phyloP scores from a whole-genome alignment of 2,113 vertebrate genomes.

The Ctenodactylus gundi region DNA sequence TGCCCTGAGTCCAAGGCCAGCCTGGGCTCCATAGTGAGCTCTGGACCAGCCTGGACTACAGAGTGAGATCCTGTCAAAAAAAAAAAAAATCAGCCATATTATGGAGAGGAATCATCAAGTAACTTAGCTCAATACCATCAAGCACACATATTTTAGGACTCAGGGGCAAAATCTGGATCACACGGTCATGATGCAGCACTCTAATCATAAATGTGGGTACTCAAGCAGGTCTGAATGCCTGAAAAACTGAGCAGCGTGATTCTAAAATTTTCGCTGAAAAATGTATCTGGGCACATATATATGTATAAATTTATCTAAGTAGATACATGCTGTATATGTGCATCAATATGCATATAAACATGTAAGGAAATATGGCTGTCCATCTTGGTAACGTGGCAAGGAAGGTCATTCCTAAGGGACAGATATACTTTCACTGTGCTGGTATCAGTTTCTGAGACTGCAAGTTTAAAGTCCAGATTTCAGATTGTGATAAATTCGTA shows the following conservation, averaged over 20 bases:
- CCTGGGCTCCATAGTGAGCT: too few relatives aligned
- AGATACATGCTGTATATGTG: accelerated
- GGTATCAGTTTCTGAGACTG: not conserved
- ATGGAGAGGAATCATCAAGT: too few relatives aligned
- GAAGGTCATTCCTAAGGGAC: not conserved
- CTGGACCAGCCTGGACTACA: too few relatives aligned
- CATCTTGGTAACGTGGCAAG: not conserved
- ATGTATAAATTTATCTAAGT: accelerated
- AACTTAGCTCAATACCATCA: too few relatives aligned
- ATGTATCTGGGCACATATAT: too few relatives aligned
- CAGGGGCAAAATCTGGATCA: not conserved
- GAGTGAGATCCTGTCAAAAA: too few relatives aligned
- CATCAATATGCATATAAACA: too few relatives aligned
- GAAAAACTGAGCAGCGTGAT: not conserved
- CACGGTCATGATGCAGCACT: not conserved
- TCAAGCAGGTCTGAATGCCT: not conserved
- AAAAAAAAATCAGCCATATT: too few relatives aligned
- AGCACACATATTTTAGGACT: accelerated
- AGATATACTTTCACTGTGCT: not conserved
- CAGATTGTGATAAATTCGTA: not conserved
- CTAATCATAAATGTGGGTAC: not conserved
- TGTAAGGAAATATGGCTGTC: accelerated
- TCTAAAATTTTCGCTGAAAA: not conserved
- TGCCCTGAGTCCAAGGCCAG: too few relatives aligned
- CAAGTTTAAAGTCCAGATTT: not conserved